Evolutionary conservation across 2,113 vertebrate species (phyloP).

Genomic region (Psittacara wagleri): DNA sequence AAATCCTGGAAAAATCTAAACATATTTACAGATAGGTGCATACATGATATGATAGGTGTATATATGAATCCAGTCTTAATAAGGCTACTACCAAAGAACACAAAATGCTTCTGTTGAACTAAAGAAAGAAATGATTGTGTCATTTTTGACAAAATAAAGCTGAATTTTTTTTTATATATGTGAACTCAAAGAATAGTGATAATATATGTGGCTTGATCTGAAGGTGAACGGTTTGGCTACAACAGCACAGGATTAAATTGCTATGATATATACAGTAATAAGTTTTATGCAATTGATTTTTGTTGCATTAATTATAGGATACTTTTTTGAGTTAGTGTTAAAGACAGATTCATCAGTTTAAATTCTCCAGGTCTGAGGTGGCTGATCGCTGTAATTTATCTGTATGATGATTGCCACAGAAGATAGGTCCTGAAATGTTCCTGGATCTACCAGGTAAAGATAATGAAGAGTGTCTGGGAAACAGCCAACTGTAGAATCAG

Average conservation of each 20-base stretch:
- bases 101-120: not conserved
- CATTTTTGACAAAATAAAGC: not conserved
- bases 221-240: not conserved
- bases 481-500: not conserved
- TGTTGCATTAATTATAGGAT: not conserved
- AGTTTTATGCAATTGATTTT: not conserved
- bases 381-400: not conserved
- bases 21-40: not conserved
- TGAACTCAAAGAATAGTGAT: not conserved
- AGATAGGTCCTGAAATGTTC: not conserved
- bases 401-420: not conserved
- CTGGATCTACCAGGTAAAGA: not conserved
- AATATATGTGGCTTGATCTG: not conserved
- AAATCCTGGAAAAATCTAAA: not conserved
- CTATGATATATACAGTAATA: not conserved
- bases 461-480: not conserved
- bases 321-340: not conserved
- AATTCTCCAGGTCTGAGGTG: not conserved
- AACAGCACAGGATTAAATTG: not conserved
- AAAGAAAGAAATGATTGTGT: not conserved
- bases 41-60: not conserved
- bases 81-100: not conserved
- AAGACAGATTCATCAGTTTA: not conserved
- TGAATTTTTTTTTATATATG: not conserved
- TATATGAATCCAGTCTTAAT: not conserved